Base-by-base conservation (phyloP, 2,113 vertebrate genomes). In the Eublepharis macularius region DNA sequence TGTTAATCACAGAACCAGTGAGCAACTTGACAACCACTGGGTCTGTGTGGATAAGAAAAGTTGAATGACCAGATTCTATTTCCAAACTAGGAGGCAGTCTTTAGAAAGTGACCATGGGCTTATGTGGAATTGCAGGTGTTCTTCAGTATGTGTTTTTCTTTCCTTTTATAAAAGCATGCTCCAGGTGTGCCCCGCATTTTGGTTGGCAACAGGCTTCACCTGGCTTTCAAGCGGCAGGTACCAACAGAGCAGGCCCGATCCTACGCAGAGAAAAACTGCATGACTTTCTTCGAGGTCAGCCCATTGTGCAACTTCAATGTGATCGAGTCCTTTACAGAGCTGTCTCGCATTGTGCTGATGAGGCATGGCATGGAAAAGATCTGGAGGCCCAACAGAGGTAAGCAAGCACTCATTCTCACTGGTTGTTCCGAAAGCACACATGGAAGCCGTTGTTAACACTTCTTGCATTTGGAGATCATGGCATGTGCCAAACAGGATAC, bases 331-430 rank as follows among this genome's bases (percentile, higher is more conserved):
- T 99, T 99, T 96, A 99, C 98, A 0, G 99, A 99, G 92, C 95
- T 99, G 34, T 99, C 98, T 0, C 98, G 99, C 45, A 99, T 99
- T 0, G 99, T 99, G 86, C 97, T 99, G 49, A 99, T 99, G 99
- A 96, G 99, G 49, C 99, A 99, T 0, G 99, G 99, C 91, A 99
- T 99, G 99, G 99, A 99, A 95, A 99, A 99, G 93, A 99, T 99
- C 95, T 99, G 98, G 99, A 98, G 95, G 72, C 99, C 99, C 86
- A 99, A 99, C 95, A 94, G 98, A 97, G 99, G 99, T 99, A 77
- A 95, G 97, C 83, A 39, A n/a, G 21, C 17, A 1, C 21, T 1
- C 0, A 45, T 11, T 51, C 14, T 45, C 26, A n/a, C n/a, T n/a
- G n/a, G n/a, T 54, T 34, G 13, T 8, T 83, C 4, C 54, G 41